These are phyloP conservation scores for Napeogenes sylphis DNA, from an alignment of 2,888 invertebrate genomes.

Conservation along the genomic window DNA sequence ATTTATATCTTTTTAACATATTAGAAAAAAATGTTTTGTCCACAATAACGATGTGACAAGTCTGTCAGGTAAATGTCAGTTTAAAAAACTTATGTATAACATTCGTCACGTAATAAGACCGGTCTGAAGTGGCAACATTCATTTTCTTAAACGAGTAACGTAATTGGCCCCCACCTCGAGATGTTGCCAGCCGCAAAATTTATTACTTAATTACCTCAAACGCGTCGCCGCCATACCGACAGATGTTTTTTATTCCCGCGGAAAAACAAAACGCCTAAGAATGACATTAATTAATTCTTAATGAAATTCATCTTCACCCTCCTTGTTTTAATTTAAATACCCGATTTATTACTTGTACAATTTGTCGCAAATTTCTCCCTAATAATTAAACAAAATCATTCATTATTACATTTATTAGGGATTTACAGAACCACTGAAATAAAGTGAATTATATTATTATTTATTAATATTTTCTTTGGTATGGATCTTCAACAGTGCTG, in stretches of 20 bases:
- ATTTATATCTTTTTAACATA: too few species aligned
- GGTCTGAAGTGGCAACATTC: conserved; percentile 58
- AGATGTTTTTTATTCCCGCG: conserved; percentile 76
- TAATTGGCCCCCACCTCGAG: conserved; percentile 74
- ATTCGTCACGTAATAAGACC: conserved; percentile 37
- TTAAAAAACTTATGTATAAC: not conserved
- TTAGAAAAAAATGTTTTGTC: too few species aligned
- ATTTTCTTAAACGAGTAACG: conserved; percentile 70
- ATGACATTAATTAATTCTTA: conserved; percentile 79
- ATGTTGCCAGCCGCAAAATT: conserved; percentile 74
- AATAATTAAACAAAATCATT: conserved; percentile 42
- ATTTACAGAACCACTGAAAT: conserved; percentile 49
- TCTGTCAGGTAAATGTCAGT: too few species aligned
- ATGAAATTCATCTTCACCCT: conserved; percentile 78
- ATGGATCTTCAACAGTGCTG: conserved; percentile 63
- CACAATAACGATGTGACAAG: too few species aligned
- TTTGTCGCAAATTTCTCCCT: conserved; percentile 59
- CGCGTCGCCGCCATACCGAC: conserved; percentile 64
- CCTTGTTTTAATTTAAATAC: conserved; percentile 72
- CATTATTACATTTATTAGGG: conserved; percentile 70
- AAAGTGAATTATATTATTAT: not conserved
- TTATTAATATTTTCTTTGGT: conserved; percentile 66
- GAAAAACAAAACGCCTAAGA: conserved; percentile 77
- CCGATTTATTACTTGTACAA: conserved; percentile 75
- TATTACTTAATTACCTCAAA: conserved; percentile 79